A percentile compares a stretch with the other conserved stretches of the same genome.
Conservation (phyloP, 2,888 invertebrate genomes). For the Barypeithes pellucidus region DNA sequence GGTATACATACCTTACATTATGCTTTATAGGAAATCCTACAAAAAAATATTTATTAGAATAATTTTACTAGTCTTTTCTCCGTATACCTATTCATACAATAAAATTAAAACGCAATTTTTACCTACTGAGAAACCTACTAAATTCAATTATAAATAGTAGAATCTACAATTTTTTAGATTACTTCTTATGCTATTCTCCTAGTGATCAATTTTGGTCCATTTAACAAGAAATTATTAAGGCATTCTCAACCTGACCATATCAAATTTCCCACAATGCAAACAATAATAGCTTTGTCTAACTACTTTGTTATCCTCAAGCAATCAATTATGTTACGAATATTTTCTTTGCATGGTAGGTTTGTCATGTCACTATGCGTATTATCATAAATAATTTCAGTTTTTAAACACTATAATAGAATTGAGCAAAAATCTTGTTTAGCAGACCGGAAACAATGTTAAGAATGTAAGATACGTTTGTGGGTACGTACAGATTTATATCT, state of each 20-base stretch:
- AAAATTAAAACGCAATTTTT: no score
- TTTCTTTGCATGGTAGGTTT: slow-evolving; percentile 3
- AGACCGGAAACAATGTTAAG: slow-evolving; percentile 8
- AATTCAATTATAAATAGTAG: no score
- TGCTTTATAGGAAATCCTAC: no score
- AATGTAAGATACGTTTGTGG: slow-evolving; percentile 4
- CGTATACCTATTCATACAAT: no score
- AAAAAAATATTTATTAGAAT: no score
- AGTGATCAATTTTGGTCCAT: no score
- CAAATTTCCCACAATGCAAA: not conserved
- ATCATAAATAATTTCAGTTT: not conserved
- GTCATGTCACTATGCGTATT: not conserved
- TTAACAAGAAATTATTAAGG: no score
- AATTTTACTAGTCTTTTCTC: no score
- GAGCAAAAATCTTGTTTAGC: slow-evolving; percentile 3
- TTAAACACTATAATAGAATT: not conserved
- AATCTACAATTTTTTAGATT: no score
- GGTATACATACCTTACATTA: no score
- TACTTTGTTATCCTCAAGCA: not conserved
- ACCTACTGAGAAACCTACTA: no score
- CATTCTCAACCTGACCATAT: not conserved
- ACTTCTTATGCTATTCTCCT: no score
- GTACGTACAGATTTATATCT: not conserved
- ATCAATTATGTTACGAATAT: not conserved
- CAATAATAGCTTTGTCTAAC: not conserved